These are phyloP conservation scores for Molorchus minor DNA, from an alignment of 2,888 invertebrate species.

Conservation along the genomic window DNA sequence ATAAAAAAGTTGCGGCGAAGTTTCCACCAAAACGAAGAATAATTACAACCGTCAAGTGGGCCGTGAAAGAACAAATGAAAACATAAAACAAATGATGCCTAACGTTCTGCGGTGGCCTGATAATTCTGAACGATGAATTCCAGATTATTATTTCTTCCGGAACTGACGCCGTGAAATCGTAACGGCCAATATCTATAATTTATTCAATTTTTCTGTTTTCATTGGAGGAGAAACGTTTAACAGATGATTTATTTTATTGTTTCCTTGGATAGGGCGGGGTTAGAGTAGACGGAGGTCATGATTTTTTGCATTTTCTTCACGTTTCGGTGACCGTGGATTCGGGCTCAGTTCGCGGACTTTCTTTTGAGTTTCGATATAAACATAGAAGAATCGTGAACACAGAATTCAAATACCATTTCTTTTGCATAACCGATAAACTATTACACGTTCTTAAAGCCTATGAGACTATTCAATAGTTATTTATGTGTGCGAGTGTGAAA, in stretches of 20 bases:
- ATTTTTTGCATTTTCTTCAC: slow-evolving; percentile 48
- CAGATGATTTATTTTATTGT: slow-evolving; percentile 57
- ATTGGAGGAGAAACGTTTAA: slow-evolving; percentile 52
- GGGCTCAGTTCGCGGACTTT: slow-evolving; percentile 49
- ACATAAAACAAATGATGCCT: slow-evolving; percentile 61
- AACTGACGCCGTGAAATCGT: slow-evolving; percentile 56
- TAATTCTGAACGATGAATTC: slow-evolving; percentile 53
- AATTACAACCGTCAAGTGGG: slow-evolving; percentile 61
- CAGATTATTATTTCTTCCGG: slow-evolving; percentile 55
- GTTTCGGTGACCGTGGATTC: slow-evolving; percentile 48
- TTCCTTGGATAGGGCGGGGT: slow-evolving; percentile 36
- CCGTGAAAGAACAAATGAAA: slow-evolving; percentile 62
- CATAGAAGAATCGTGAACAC: slow-evolving; percentile 36
- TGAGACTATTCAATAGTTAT: too few relatives aligned
- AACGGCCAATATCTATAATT: slow-evolving; percentile 58
- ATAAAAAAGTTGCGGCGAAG: slow-evolving; percentile 48
- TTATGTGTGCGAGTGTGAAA: too few relatives aligned
- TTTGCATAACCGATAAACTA: slow-evolving; percentile 17
- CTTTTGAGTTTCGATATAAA: slow-evolving; percentile 51
- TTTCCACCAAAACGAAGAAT: slow-evolving; percentile 56
- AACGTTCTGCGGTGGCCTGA: slow-evolving; percentile 55
- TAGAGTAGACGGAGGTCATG: slow-evolving; percentile 27
- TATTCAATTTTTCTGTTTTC: slow-evolving; percentile 58
- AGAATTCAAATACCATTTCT: slow-evolving; percentile 38
- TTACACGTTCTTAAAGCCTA: slow-evolving; percentile 15